Evolutionary conservation across 2,113 vertebrate species (phyloP), one percentile per base, ranked within the genome.

Genomic region (Mobula birostris): DNA sequence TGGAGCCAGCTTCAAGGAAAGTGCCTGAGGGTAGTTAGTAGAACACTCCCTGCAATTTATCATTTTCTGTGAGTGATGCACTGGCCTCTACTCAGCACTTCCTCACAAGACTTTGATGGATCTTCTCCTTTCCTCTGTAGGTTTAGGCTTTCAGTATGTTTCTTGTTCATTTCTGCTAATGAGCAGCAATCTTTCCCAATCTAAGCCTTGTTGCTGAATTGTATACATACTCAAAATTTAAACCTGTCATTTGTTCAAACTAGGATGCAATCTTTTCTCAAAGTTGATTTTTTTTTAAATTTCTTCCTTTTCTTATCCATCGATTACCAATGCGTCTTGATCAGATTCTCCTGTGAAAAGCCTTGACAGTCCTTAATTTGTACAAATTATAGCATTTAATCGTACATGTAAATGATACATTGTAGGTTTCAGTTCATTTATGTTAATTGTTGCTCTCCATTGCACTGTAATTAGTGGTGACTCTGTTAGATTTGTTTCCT

Each of bases 311-410:
- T 40, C 7, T 32, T 93, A 27, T 40, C 36, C 66, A 93, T 68
- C 48, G 29, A 24, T 48, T 72, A 17, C 68, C 90, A 93, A 40
- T 93, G 68, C 40, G 72, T 93, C 90, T 74, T 72, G n/a, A 32
- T 68, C 29, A 36, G 15, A 93, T 74, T 93, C 90, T 74, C 66
- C 68, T 48, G 66, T 21, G 36, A 24, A 90, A 70, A 74, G 90
- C 32, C 7, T 48, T 93, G 90, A 76, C 68, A 93, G 7, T 74
- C 40, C 12, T 24, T 72, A 74, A 74, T 93, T 93, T 93, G 24
- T 74, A 76, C 40, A 93, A 93, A 93, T 93, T 74, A 48, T 72
- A 93, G 68, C 36, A 76, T 74, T 93, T 93, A 93, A 56, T 93
- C 74, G 90, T 92, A 24, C 91, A 93, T 72, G 48, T 93, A 93